phyloP scores from a whole-genome alignment of 2,113 vertebrate genomes.

The Tachuris rubrigastra region DNA sequence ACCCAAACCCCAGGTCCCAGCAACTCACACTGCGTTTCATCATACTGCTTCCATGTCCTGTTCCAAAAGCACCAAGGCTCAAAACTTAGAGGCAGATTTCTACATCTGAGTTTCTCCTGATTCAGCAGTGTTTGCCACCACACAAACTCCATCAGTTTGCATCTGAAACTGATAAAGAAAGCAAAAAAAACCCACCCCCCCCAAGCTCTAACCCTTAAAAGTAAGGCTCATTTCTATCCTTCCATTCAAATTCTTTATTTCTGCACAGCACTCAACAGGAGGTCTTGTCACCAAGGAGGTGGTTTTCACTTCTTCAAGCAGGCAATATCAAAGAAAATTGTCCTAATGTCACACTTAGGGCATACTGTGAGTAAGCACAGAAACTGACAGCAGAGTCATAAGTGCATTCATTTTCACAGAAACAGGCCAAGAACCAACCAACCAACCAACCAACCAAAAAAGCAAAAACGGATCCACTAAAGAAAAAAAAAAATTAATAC shows the following conservation, averaged over 20 bases:
- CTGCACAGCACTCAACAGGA: neutral
- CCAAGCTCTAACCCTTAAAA: neutral
- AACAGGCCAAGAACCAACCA: neutral
- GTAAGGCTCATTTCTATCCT: neutral
- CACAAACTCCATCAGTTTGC: neutral
- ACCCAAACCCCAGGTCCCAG: neutral
- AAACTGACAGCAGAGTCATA: neutral
- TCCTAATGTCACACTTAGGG: neutral
- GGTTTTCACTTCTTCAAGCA: neutral
- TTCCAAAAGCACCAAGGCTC: neutral
- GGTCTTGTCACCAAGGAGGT: neutral
- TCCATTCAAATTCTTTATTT: neutral
- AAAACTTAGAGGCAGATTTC: neutral
- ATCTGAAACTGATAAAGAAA: neutral
- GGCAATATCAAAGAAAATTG: neutral
- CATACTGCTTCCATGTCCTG: neutral
- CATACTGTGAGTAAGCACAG: neutral
- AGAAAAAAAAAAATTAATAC: neutral
- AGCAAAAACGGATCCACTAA: neutral
- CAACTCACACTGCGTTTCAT: neutral
- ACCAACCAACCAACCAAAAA: neutral
- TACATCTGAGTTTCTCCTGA: neutral
- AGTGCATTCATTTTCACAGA: neutral
- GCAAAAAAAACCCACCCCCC: fast-evolving
- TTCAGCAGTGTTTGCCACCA: neutral